Percentiles rank a stretch among this genome's conserved stretches.
These are phyloP conservation scores for Sebastes paucispinis DNA, from an alignment of 2,797 vertebrate species.

Conservation along the genomic window DNA sequence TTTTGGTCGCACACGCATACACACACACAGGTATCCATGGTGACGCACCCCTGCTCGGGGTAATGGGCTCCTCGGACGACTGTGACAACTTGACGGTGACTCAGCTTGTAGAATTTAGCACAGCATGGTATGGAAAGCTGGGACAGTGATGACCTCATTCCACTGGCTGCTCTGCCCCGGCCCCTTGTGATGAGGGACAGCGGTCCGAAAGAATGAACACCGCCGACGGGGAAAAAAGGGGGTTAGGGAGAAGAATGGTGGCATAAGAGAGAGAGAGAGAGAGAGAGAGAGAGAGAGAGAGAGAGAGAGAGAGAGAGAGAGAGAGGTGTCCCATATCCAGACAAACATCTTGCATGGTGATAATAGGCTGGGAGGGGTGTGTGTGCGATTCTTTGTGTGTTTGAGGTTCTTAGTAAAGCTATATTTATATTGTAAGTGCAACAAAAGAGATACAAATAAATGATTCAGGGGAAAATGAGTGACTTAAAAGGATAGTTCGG, in stretches of 20 bases:
- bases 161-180: conserved; percentile 20
- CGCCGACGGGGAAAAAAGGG: conserved; percentile 9
- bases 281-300: conserved; percentile 17
- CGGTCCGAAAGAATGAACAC: conserved; percentile 48
- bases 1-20: conserved; percentile 42
- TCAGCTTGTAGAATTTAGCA: conserved; percentile 69
- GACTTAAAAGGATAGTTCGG: background rate
- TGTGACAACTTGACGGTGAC: conserved; percentile 53
- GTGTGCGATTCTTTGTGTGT: conserved; percentile 5
- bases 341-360: conserved; percentile 39
- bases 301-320: conserved; percentile 41
- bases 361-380: background rate
- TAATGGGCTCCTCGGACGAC: conserved; percentile 17
- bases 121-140: conserved; percentile 44
- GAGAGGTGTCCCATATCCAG: conserved; percentile 46
- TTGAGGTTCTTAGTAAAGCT: background rate
- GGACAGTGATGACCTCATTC: conserved; percentile 69
- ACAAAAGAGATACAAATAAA: background rate
- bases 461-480: background rate
- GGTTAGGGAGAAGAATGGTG: conserved; percentile 45
- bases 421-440: conserved; percentile 3
- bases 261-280: background rate
- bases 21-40: conserved; percentile 55
- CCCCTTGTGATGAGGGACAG: conserved; percentile 14
- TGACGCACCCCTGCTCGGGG: conserved; percentile 19